Evolutionary conservation across 1,140 invertebrate species (phyloP).

Genomic region (Pseudobourletiella spinata): DNA sequence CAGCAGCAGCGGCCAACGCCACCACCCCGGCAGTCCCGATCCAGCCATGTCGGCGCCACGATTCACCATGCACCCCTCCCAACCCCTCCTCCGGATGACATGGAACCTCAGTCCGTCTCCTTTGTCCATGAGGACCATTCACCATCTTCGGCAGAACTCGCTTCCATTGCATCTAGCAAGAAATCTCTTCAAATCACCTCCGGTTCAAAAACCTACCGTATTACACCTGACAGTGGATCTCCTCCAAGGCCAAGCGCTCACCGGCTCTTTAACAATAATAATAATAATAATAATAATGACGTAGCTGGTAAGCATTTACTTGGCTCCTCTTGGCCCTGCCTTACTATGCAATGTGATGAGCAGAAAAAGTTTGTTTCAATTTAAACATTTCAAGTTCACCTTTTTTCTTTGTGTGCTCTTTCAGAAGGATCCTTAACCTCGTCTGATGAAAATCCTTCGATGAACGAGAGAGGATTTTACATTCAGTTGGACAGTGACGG

Average conservation of each 20-base stretch:
- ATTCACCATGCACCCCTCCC: constrained; percentile 52
- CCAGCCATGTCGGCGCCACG: constrained; percentile 24
- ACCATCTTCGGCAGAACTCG: constrained; percentile 21
- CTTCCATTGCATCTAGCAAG: constrained; percentile 40
- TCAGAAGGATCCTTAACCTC: constrained; percentile 25
- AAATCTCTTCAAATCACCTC: constrained; percentile 64
- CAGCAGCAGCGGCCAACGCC: constrained; percentile 23
- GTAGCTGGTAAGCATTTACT: background rate
- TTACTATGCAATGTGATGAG: too few relatives aligned
- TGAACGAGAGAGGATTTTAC: constrained; percentile 78
- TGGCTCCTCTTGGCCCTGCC: background rate
- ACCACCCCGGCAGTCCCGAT: constrained; percentile 23
- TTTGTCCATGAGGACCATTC: constrained; percentile 46
- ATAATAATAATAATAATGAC: too few relatives aligned
- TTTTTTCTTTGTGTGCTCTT: background rate
- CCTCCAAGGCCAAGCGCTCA: constrained; percentile 33
- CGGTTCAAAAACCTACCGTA: constrained; percentile 74
- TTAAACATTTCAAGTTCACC: background rate
- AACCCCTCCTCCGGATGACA: constrained; percentile 61
- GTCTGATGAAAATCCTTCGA: constrained; percentile 27
- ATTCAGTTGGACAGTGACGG: constrained; percentile 76
- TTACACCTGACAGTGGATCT: constrained; percentile 41
- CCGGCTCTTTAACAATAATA: constrained; percentile 25
- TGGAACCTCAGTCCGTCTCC: constrained; percentile 85
- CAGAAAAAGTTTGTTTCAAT: background rate